phyloP scores from a whole-genome alignment of 2,797 vertebrate species.

The Protonibea diacanthus region DNA sequence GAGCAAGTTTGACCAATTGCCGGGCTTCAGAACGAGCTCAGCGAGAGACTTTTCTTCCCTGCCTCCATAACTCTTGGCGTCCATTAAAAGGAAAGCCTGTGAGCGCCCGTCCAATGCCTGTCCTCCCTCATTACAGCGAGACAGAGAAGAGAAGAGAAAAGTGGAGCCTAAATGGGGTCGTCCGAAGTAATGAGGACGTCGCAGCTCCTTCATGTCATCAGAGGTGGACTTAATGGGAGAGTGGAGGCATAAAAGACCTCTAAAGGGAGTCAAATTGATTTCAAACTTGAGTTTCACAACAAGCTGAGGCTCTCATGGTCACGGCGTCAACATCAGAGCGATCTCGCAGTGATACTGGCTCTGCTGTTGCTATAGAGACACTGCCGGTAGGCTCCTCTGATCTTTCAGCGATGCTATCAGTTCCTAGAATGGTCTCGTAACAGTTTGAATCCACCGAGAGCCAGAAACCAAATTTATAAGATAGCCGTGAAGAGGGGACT shows the following conservation, averaged over 20 bases:
- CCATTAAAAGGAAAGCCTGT: slow-evolving; percentile 44
- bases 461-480: slow-evolving; percentile 31
- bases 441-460: slow-evolving; percentile 18
- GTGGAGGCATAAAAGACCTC: slow-evolving; percentile 20
- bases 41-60: slow-evolving; percentile 40
- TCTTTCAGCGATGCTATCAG: slow-evolving; percentile 53
- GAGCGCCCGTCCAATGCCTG: slow-evolving; percentile 46
- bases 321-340: slow-evolving; percentile 38
- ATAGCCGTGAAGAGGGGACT: slow-evolving; percentile 4
- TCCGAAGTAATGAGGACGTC: slow-evolving; percentile 63
- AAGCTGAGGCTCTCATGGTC: slow-evolving; percentile 6
- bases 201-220: slow-evolving; percentile 56
- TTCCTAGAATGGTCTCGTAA: slow-evolving; percentile 44
- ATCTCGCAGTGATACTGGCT: slow-evolving; percentile 25
- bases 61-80: slow-evolving; percentile 40
- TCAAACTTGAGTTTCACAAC: slow-evolving; percentile 30
- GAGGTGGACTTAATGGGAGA: slow-evolving; percentile 57
- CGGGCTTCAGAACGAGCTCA: slow-evolving; percentile 8
- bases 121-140: slow-evolving; percentile 66
- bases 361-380: slow-evolving; percentile 68
- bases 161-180: slow-evolving; percentile 40
- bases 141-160: slow-evolving; percentile 55
- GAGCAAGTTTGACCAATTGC: background rate
- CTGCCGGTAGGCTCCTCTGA: slow-evolving; percentile 32
- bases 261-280: slow-evolving; percentile 34